Conservation (phyloP, 2,113 vertebrate species). For the Austrofundulus limnaeus region DNA sequence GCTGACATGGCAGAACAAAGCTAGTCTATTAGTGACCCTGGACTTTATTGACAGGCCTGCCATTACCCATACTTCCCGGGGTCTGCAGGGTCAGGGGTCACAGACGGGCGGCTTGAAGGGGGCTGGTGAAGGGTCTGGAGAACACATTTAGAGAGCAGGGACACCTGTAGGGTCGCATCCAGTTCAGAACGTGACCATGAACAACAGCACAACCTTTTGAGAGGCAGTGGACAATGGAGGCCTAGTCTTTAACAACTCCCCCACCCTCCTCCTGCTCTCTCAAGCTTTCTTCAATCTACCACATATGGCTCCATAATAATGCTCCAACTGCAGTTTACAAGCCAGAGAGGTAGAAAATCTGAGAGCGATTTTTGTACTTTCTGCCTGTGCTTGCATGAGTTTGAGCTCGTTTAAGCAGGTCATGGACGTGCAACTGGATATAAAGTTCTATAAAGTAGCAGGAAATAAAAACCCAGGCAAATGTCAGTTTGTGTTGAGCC, state of each 20-base stretch:
- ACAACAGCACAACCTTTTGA: conserved; percentile 68
- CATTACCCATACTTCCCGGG: conserved; percentile 87
- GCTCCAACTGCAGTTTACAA: conserved; percentile 17
- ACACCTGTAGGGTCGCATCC: conserved; percentile 90
- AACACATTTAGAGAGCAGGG: conserved; percentile 87
- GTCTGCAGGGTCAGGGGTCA: conserved; percentile 82
- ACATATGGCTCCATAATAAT: conserved; percentile 49
- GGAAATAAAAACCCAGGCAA: conserved; percentile 44
- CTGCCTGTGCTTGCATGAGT: conserved; percentile 14
- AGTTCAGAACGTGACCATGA: conserved; percentile 72
- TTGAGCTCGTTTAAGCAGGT: conserved; percentile 28
- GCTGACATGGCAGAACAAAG: conserved; percentile 79
- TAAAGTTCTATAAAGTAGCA: conserved; percentile 42
- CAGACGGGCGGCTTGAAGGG: conserved; percentile 70
- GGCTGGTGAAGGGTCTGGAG: conserved; percentile 82
- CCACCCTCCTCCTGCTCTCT: conserved; percentile 20
- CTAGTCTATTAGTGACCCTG: conserved; percentile 93
- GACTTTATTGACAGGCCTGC: conserved; percentile 86
- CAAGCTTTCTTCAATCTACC: conserved; percentile 41
- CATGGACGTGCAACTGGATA: conserved; percentile 27
- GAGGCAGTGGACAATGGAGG: conserved; percentile 59
- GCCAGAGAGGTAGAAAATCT: conserved; percentile 28
- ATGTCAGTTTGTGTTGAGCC: conserved; percentile 48
- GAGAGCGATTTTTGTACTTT: conserved; percentile 3
- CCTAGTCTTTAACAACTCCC: conserved; percentile 45